Base-by-base conservation (phyloP, 2,797 vertebrate genomes). In the Chelon auratus region DNA sequence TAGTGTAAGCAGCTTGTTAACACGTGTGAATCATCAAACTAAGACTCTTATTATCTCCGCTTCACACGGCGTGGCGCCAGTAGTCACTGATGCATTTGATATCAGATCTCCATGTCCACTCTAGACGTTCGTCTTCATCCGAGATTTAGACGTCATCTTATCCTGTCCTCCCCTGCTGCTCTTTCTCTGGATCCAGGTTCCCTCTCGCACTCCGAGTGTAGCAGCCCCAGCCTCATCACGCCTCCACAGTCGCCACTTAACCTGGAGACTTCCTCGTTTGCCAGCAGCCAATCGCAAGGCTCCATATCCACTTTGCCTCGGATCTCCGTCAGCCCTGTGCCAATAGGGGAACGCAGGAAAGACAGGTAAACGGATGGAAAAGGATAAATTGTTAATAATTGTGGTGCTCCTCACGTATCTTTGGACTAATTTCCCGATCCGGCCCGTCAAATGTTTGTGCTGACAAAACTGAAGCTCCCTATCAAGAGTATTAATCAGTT, bases 241-340 rank as follows among this genome's bases (percentile, higher is more conserved):
- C 97, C 98, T 66, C 98, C 97, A 0, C 96, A 97, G 71, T 99
- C 97, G 0, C 97, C 97, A 14, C 94, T 97, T 72, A 98, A 96
- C 76, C 86, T 97, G 71, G 97, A 99, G 89, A 96, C 96, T 0
- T 95, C 97, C 33, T 98, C 96, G 6, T 97, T 97, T 1, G 89
- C 95, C 76, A 97, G 96, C 85, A 96, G 94, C 94, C 97, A 98
- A 87, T 97, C 97, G 1, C 97, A 98, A 87, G 95, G 95, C 87
- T 97, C 97, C 62, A 96, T 97, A 81, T 96, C 97, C 83, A 97
- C 96, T 0, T 82, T 97, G 76, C 97, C 97, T 45, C 94, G 96
- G 62, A 97, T 99, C 82, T 97, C 97, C 0, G 89, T 99, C 90
- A 99, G 97, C 75, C 96, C 97, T 0, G 89, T 96, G 0, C 96